Percentiles rank a stretch among this genome's conserved stretches.
These are phyloP conservation scores for Embiotoca jacksoni DNA, from an alignment of 2,113 vertebrate species.

Conservation along the genomic window DNA sequence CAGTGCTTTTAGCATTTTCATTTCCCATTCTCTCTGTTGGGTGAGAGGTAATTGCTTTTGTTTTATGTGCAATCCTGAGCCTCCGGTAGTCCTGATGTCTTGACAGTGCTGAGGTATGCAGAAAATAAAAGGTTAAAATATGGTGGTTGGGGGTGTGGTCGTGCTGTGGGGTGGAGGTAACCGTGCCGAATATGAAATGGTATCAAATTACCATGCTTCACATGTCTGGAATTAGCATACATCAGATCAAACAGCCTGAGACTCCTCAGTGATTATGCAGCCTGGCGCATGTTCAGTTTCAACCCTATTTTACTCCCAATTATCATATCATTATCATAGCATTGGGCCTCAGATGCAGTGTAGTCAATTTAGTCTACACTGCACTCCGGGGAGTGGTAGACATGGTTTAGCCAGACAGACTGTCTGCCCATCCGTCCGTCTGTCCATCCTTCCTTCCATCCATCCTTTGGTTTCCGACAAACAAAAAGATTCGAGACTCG, in stretches of 20 bases:
- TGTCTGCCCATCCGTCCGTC: slow-evolving; percentile 36
- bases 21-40: slow-evolving; percentile 1
- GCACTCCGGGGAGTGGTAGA: slow-evolving; percentile 61
- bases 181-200: slow-evolving; percentile 48
- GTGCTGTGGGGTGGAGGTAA: background rate
- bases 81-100: slow-evolving; percentile 31
- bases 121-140: slow-evolving; percentile 64
- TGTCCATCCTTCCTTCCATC: background rate
- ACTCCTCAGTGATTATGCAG: slow-evolving; percentile 67
- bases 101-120: slow-evolving; percentile 62
- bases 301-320: slow-evolving; percentile 72
- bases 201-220: slow-evolving; percentile 75
- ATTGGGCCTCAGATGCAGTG: slow-evolving; percentile 38
- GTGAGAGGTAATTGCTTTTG: slow-evolving; percentile 40
- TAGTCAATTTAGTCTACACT: slow-evolving; percentile 63
- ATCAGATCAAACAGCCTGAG: slow-evolving; percentile 73
- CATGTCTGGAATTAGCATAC: slow-evolving; percentile 76
- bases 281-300: slow-evolving; percentile 71
- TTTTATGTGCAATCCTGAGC: slow-evolving; percentile 19
- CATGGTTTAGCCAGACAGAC: slow-evolving; percentile 35
- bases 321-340: slow-evolving; percentile 79
- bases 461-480: background rate
- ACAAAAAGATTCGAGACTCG: background rate
- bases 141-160: slow-evolving; percentile 1
- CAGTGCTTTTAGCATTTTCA: background rate